These are phyloP conservation scores for Peromyscus attwateri DNA, from an alignment of 2,797 vertebrate genomes.

Conservation along the genomic window DNA sequence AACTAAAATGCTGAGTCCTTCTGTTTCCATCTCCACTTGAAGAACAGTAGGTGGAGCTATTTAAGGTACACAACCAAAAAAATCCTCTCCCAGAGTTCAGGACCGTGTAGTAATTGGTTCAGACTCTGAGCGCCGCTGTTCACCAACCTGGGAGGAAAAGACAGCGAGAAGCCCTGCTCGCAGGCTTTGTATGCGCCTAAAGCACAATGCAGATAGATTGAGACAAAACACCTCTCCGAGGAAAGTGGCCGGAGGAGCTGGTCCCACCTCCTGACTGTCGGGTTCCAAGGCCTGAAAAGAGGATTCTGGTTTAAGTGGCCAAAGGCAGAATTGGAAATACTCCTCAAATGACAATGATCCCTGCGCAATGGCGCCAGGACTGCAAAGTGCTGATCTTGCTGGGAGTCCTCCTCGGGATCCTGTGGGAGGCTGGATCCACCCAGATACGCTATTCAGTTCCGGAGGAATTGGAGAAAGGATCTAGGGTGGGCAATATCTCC, in stretches of 20 bases:
- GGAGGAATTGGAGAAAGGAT: conserved; percentile 88
- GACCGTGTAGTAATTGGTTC: conserved; percentile 80
- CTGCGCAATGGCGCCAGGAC: background rate
- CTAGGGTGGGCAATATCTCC: conserved; percentile 88
- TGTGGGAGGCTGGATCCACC: conserved; percentile 76
- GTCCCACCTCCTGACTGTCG: background rate
- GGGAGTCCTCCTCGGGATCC: conserved; percentile 63
- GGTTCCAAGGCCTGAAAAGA: background rate
- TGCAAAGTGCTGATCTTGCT: conserved; percentile 66
- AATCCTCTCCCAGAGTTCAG: conserved; percentile 37
- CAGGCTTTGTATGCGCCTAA: background rate
- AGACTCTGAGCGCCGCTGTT: conserved; percentile 85
- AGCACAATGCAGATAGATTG: conserved; percentile 51
- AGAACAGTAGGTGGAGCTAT: conserved; percentile 81
- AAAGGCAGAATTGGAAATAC: conserved; percentile 32
- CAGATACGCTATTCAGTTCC: conserved; percentile 88
- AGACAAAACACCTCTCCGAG: conserved; percentile 15
- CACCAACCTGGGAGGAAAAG: conserved; percentile 79
- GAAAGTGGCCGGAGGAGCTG: background rate
- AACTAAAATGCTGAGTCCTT: conserved; percentile 53
- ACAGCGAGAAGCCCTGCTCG: conserved; percentile 16
- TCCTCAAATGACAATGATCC: conserved; percentile 60
- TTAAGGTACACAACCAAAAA: conserved; percentile 63
- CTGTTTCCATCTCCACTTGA: conserved; percentile 10
- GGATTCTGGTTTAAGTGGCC: background rate